Evolutionary conservation across 2,888 invertebrate genomes (phyloP).

Genomic region (Schrankia costaestrigalis): DNA sequence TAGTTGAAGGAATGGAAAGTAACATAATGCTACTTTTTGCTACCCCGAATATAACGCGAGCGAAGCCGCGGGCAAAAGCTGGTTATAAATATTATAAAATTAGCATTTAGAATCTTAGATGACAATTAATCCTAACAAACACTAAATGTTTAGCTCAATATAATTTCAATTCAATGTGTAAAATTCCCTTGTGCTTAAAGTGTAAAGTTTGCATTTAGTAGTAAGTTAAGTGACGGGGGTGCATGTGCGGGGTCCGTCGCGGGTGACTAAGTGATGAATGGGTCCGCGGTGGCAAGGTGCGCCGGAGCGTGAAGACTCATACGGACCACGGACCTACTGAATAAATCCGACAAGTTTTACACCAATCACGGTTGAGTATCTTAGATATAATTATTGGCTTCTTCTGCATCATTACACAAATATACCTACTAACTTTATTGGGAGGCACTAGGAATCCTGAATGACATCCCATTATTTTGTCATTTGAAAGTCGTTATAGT

Average conservation of each 20-base stretch:
- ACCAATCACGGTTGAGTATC: conserved; percentile 13
- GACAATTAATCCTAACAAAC: background rate
- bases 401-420: too few relatives aligned
- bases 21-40: too few relatives aligned
- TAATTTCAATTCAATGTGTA: background rate
- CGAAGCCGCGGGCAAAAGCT: too few relatives aligned
- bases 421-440: too few relatives aligned
- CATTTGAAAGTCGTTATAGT: too few relatives aligned
- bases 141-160: background rate
- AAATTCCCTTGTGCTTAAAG: conserved; percentile 27
- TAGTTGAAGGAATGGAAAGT: too few relatives aligned
- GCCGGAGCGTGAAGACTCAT: conserved; percentile 39
- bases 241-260: conserved; percentile 37
- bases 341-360: conserved; percentile 27
- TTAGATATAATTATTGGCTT: too few relatives aligned
- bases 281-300: conserved; percentile 33
- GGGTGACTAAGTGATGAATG: conserved; percentile 44
- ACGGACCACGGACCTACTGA: conserved; percentile 19
- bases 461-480: too few relatives aligned
- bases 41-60: too few relatives aligned
- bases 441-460: too few relatives aligned
- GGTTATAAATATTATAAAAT: too few relatives aligned
- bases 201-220: conserved; percentile 41
- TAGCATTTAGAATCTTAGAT: too few relatives aligned
- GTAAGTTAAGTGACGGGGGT: conserved; percentile 16